Percentiles rank a stretch among this genome's conserved stretches.
Conservation (phyloP, 2,113 vertebrate genomes). For the Empidonax traillii region DNA sequence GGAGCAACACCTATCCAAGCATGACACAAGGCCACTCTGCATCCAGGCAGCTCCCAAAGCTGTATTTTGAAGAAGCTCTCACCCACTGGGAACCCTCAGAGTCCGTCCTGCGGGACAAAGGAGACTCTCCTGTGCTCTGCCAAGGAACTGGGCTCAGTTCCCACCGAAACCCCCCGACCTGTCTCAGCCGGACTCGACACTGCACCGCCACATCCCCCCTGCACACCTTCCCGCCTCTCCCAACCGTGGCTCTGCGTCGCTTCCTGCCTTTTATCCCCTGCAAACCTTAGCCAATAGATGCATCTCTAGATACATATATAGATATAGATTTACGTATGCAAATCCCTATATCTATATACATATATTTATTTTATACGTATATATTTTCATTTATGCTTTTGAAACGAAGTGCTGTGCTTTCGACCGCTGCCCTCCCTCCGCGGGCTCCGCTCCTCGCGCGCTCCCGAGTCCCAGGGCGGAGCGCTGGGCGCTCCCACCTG, state of each 20-base stretch:
- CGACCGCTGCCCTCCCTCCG: constrained; percentile 43
- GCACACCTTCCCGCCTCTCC: neutral
- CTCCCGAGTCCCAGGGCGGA: neutral
- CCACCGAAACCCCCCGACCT: rapidly evolving
- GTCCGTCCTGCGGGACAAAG: neutral
- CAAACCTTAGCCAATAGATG: constrained; percentile 45
- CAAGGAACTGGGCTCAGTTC: neutral
- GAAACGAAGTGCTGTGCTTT: constrained; percentile 84
- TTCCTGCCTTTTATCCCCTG: constrained; percentile 68
- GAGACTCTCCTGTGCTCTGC: neutral
- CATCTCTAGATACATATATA: constrained; percentile 72
- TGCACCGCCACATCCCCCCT: neutral
- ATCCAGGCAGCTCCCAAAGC: neutral
- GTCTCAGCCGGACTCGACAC: neutral
- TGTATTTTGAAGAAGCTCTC: neutral
- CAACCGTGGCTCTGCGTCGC: constrained; percentile 41
- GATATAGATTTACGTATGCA: constrained; percentile 69
- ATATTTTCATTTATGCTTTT: constrained; percentile 71
- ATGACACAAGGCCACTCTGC: neutral
- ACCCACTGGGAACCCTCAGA: neutral
- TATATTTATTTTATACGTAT: constrained; percentile 61
- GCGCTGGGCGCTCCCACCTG: neutral
- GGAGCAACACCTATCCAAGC: neutral
- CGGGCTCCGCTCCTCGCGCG: constrained; percentile 24
- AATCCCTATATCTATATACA: constrained; percentile 72